phyloP scores from a whole-genome alignment of 2,113 vertebrate genomes.

The Phyllopteryx taeniolatus region DNA sequence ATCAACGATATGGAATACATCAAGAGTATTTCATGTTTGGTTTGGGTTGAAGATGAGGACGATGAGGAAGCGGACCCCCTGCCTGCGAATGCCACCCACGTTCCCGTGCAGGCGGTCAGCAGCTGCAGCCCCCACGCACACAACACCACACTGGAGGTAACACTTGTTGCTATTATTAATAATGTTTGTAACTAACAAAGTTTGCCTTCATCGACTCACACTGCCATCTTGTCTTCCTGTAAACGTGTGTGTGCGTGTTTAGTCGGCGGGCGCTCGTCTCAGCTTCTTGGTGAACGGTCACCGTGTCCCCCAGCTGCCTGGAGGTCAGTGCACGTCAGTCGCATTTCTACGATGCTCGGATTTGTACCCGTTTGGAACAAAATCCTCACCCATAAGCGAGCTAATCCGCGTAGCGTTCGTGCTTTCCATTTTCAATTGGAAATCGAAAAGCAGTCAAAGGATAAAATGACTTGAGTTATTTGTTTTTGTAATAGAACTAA shows the following conservation, averaged over 20 bases:
- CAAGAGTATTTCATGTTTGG: neutral
- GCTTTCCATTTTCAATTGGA: neutral
- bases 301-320: conserved; percentile 13
- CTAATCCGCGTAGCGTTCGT: no score
- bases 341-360: neutral
- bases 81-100: conserved; percentile 11
- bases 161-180: no score
- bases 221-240: neutral
- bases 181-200: no score
- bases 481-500: no score
- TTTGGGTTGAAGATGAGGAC: neutral
- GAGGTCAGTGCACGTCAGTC: conserved; percentile 36
- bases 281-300: conserved; percentile 49
- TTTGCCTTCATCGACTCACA: neutral
- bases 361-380: no score
- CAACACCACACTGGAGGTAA: conserved; percentile 15
- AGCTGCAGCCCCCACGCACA: neutral
- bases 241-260: neutral
- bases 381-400: no score
- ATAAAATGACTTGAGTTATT: no score
- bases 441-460: neutral
- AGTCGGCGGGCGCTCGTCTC: conserved; percentile 20
- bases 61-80: neutral
- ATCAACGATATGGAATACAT: neutral
- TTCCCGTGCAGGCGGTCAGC: conserved; percentile 17